Evolutionary conservation across 1,140 invertebrate genomes (phyloP), one percentile per base, ranked within the genome.

Genomic region (Drosophila prosaltans): DNA sequence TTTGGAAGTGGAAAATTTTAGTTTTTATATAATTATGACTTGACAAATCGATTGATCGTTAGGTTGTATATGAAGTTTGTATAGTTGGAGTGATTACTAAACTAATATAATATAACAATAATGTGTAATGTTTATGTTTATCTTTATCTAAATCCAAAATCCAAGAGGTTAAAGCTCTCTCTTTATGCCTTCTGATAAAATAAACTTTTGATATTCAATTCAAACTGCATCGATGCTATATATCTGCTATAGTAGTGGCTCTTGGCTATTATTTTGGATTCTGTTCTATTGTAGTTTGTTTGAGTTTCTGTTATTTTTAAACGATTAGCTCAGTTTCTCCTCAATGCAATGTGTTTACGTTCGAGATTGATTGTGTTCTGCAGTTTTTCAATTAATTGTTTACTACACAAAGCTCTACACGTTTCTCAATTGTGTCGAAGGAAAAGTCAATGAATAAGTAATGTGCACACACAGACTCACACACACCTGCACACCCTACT

Each of bases 331-430:
- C 80, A 82, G 67, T 61, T 30, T 32, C 63, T 36, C 32, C 32
- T 7, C 9, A 59, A 30, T 48, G 74, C 66, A 45, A 39, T 64
- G 77, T 80, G 77, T 74, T 84, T 76, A 72, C 80, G 63, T 71
- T 80, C 69, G 62, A 43, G 40, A 26, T 57, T 76, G 51, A 59
- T 55, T 76, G 41, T 60, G 72, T 76, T 72, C 68, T 83, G 72
- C 72, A 63, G 51, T 75, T 68, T 65, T 66, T 69, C 55, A 21
- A 55, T 62, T 78, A 79, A 80, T 80, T 82, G 80, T 76, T 80
- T 76, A 79, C 72, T 51, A 51, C 16, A 24, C 4, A 36, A 36
- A 48, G 45, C 7, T 48, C 8, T 65, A 78, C 80, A 83, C 75
- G 80, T 82, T 82, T 72, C 72, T 79, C 67, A 76, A 72, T 77